Base-by-base conservation (phyloP, 2,888 invertebrate species). In the Synergus gifuensis region DNA sequence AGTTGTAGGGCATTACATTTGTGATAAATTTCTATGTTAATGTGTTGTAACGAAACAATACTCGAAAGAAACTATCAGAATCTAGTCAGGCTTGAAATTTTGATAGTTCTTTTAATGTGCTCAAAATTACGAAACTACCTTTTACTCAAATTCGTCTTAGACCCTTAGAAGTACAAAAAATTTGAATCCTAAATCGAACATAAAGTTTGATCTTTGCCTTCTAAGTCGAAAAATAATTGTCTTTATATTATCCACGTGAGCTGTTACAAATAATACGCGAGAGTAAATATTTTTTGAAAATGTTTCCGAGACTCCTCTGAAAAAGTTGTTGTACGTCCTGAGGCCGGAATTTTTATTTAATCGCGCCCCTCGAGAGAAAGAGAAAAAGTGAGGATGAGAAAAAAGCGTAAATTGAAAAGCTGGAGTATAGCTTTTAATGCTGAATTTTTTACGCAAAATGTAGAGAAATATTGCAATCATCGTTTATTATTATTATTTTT, bases 11-110 rank as follows among this genome's bases (percentile, higher is more conserved):
- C 54, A 73, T 73, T 73, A 73, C 16, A 73, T 73, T 73, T 73
- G 73, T 73, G 73, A 73, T 73, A 73, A 73, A 73, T 73, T 73
- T 73, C n/a, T 73, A 73, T 73, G 73, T 73, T 54, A 73, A 49
- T 73, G 73, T 73, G 54, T 73, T 36, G 36, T 54, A 54, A 73
- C 9, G 28, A 36, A 60, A 73, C 16, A 73, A 73, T 73, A 73
- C 73, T 73, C 73, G 28, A 54, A 46, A 73, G 54, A 73, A 36
- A 36, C 54, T 73, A 73, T 73, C 73, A 73, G 36, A 73, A 73
- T 73, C 36, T n/a, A 49, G 36, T 73, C 49, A 49, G 11, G 49
- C 16, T 40, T 42, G 28, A 54, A 73, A 73, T 73, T 54, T 73
- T 73, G 73, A 73, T 73, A 73, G 73, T 73, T 54, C 36, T 40